A percentile compares a stretch with the other conserved stretches of the same genome.
phyloP scores from a whole-genome alignment of 2,888 invertebrate genomes.

The Prenolepis imparis region DNA sequence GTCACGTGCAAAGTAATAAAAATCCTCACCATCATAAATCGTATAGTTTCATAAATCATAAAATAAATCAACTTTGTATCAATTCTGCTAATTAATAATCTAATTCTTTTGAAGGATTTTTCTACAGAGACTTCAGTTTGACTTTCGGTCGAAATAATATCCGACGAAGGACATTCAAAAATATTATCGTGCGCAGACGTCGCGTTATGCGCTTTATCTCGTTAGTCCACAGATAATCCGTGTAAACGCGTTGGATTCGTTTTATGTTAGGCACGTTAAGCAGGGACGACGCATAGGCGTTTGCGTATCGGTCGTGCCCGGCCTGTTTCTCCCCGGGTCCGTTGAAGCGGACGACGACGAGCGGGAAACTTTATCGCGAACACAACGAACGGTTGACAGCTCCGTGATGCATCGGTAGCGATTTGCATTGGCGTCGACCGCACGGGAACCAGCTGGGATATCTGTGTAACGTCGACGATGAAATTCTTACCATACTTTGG shows the following conservation, averaged over 20 bases:
- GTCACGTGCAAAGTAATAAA: neutral
- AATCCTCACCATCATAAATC: neutral
- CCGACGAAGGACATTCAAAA: constrained; percentile 13
- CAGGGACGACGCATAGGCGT: constrained; percentile 35
- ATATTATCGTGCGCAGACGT: constrained; percentile 26
- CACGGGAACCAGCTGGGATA: constrained; percentile 53
- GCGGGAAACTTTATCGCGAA: constrained; percentile 79
- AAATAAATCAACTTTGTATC: neutral
- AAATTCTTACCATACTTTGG: constrained; percentile 22
- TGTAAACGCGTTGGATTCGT: constrained; percentile 38
- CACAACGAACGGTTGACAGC: constrained; percentile 80
- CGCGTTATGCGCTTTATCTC: constrained; percentile 58
- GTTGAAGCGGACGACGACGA: constrained; percentile 66
- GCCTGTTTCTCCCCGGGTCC: constrained; percentile 65
- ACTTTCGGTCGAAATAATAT: neutral
- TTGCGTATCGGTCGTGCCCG: constrained; percentile 65
- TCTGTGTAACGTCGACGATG: constrained; percentile 22
- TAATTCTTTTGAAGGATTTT: too few relatives aligned
- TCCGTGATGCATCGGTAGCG: constrained; percentile 81
- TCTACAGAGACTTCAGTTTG: neutral
- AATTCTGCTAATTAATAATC: too few relatives aligned
- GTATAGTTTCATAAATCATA: neutral
- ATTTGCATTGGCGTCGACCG: constrained; percentile 80
- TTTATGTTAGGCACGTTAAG: constrained; percentile 19
- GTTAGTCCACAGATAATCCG: constrained; percentile 42